Conservation (phyloP, 1,140 invertebrate species). For the Lordiphosa collinella region DNA sequence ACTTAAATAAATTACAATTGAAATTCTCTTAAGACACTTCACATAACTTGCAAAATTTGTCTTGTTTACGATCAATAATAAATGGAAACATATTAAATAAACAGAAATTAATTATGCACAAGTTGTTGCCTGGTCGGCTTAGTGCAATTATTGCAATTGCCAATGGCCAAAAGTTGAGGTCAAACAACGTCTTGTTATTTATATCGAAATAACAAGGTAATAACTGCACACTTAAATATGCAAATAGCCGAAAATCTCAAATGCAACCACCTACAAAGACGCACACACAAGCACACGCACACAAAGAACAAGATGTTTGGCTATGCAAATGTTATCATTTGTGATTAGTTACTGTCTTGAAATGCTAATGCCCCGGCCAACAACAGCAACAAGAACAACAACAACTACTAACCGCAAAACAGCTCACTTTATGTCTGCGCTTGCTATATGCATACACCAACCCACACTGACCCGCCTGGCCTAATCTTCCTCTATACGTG, state of each 20-base stretch:
- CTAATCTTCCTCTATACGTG: background rate
- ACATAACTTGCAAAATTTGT: too few species aligned
- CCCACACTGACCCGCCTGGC: too few species aligned
- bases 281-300: constrained; percentile 5
- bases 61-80: too few species aligned
- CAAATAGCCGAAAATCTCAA: constrained; percentile 65
- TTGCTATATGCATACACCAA: background rate
- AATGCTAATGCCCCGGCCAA: constrained; percentile 54
- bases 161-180: constrained; percentile 20
- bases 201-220: constrained; percentile 77
- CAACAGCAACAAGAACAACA: constrained; percentile 5
- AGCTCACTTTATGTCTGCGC: constrained; percentile 35
- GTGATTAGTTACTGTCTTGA: constrained; percentile 73
- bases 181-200: constrained; percentile 52
- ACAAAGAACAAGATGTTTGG: constrained; percentile 26
- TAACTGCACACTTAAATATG: constrained; percentile 77
- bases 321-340: constrained; percentile 77
- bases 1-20: background rate
- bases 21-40: too few species aligned
- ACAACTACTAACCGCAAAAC: constrained; percentile 38
- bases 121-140: background rate
- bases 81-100: background rate
- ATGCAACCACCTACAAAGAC: constrained; percentile 42
- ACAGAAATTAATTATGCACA: constrained; percentile 2
- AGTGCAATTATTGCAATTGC: constrained; percentile 31